Conservation (phyloP, 2,797 vertebrate species). For the Atherinosoma microstoma region DNA sequence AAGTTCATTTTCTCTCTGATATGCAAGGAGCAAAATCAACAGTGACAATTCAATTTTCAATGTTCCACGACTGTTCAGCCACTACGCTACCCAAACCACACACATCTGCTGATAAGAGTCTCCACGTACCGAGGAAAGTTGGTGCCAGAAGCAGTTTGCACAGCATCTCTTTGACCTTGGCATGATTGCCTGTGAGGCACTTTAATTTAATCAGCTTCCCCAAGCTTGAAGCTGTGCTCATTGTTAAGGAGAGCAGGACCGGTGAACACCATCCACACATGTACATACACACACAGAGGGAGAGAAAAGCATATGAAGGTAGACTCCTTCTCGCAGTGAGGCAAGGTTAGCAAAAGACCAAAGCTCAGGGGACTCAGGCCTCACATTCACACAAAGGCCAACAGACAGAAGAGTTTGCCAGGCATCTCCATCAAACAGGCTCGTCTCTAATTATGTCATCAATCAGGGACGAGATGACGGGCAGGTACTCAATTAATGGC, state of each 20-base stretch:
- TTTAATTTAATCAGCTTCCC: slow-evolving; percentile 87
- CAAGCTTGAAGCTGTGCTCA: slow-evolving; percentile 77
- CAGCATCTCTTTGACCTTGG: slow-evolving; percentile 84
- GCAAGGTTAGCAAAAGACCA: slow-evolving; percentile 69
- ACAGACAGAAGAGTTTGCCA: slow-evolving; percentile 69
- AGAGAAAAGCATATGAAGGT: slow-evolving; percentile 31
- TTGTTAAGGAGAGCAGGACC: slow-evolving; percentile 77
- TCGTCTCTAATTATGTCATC: slow-evolving; percentile 81
- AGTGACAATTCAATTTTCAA: slow-evolving; percentile 83
- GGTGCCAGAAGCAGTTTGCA: slow-evolving; percentile 80
- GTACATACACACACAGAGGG: slow-evolving; percentile 22
- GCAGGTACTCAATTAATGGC: slow-evolving; percentile 79
- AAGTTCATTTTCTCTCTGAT: slow-evolving; percentile 71
- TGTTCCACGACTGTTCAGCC: slow-evolving; percentile 57
- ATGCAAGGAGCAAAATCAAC: slow-evolving; percentile 77
- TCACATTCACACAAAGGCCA: slow-evolving; percentile 71
- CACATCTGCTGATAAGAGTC: slow-evolving; percentile 76
- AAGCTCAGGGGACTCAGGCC: slow-evolving; percentile 67
- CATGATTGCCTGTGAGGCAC: slow-evolving; percentile 82
- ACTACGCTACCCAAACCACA: slow-evolving; percentile 61
- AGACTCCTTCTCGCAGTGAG: slow-evolving; percentile 51
- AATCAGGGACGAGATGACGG: slow-evolving; percentile 76
- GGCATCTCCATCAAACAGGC: slow-evolving; percentile 76
- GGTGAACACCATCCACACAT: slow-evolving; percentile 39
- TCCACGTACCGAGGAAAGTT: slow-evolving; percentile 67